Conservation (phyloP, 2,797 vertebrate species). For the Anomalospiza imberbis region DNA sequence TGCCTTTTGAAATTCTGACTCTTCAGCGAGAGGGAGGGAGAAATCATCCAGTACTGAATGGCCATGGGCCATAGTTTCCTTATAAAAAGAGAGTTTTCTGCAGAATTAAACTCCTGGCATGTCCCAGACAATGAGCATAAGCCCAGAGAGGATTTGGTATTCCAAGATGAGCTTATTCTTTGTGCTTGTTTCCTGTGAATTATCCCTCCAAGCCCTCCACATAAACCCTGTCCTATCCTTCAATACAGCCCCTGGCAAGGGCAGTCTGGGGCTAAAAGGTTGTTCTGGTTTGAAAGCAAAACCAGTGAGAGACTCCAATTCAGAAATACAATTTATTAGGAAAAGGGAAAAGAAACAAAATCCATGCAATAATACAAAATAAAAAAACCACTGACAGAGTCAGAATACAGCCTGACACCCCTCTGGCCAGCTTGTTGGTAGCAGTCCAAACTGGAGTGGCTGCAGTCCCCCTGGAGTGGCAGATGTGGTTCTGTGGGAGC, state of each 20-base stretch:
- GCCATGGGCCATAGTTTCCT: not conserved
- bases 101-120: not conserved
- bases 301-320: too few species aligned
- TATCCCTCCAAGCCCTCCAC: not conserved
- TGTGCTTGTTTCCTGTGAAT: not conserved
- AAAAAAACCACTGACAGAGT: too few species aligned
- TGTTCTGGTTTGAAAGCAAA: too few species aligned
- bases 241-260: accelerated
- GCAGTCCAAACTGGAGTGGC: too few species aligned
- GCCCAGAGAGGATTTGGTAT: not conserved
- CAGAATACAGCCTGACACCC: too few species aligned
- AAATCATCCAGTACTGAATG: not conserved
- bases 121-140: not conserved
- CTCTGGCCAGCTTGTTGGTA: too few species aligned
- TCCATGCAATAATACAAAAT: too few species aligned
- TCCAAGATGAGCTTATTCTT: not conserved
- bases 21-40: not conserved
- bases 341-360: too few species aligned
- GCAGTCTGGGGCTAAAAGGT: not conserved
- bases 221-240: accelerated
- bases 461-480: too few species aligned
- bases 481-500: too few species aligned
- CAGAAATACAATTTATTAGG: too few species aligned
- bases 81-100: not conserved
- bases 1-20: not conserved